Evolutionary conservation across 2,888 invertebrate genomes (phyloP), one percentile per base, ranked within the genome.

Genomic region (Lymantria dispar): DNA sequence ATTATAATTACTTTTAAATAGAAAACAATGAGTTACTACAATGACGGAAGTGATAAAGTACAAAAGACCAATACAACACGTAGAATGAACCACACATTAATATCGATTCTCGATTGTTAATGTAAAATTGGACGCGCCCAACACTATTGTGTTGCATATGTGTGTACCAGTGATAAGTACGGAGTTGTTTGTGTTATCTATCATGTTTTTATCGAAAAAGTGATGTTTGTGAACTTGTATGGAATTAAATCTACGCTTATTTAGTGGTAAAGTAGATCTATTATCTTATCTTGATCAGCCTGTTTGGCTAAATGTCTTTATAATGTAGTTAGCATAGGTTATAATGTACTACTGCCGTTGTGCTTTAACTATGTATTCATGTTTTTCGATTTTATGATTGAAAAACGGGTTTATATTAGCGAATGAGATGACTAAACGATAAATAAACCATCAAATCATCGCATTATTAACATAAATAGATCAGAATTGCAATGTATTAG

Each of bases 141-240:
- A 22, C 22, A 22, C 22, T 22, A 22, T 22, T 22, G 22, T 22
- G 5, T 22, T 22, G 22, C 22, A 40, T 81, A 75, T 83, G 77
- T 83, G 80, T 83, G 78, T 75, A 22, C 22, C 22, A 3, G 22
- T 22, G 22, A 22, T 22, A 22, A 22, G 72, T 66, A 60, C 66
- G 66, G 67, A 72, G 73, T 80, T 86, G 83, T 87, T 84, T 85
- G 82, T 87, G 85, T 83, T 86, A 83, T 82, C 80, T 85, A 80
- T 87, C 83, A 86, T 90, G 90, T 91, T 90, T 91, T 91, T 90
- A 91, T 87, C 89, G 80, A 86, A 87, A 87, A 83, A 85, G 82
- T 86, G 82, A 83, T 87, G 86, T 82, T 85, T 85, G 78, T 81
- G 80, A 75, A 76, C 70, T 82, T 83, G 72, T 82, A 77, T 84